These are phyloP conservation scores for Carterocephalus palaemon DNA, from an alignment of 2,888 invertebrate species.

Conservation along the genomic window DNA sequence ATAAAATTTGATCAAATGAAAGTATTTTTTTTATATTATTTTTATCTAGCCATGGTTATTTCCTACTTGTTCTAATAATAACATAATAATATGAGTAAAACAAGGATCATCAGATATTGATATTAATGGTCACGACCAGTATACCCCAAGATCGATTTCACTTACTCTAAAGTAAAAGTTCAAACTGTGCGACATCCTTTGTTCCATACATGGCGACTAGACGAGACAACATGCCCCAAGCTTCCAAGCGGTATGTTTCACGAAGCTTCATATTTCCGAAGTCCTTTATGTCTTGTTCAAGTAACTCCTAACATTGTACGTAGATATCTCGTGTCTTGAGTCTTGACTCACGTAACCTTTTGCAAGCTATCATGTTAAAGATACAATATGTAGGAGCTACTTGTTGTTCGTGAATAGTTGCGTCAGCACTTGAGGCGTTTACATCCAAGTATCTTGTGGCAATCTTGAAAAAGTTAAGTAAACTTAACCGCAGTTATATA, in stretches of 20 bases:
- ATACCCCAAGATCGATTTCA: too few species aligned
- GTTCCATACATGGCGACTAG: slow-evolving; percentile 11
- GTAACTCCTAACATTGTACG: slow-evolving; percentile 13
- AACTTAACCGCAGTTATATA: too few species aligned
- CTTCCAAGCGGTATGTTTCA: slow-evolving; percentile 16
- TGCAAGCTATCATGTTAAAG: slow-evolving; percentile 14
- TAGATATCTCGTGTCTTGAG: slow-evolving; percentile 17
- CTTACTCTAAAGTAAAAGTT: slow-evolving; percentile 7
- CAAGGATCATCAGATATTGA: too few species aligned
- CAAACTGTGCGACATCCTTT: slow-evolving; percentile 9
- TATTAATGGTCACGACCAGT: too few species aligned
- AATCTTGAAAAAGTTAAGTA: too few species aligned
- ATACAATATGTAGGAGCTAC: slow-evolving; percentile 12
- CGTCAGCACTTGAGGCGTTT: too few species aligned
- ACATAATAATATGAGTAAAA: too few species aligned
- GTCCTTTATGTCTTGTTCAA: slow-evolving; percentile 22
- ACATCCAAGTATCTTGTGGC: too few species aligned
- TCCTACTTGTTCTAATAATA: too few species aligned
- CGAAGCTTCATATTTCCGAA: slow-evolving; percentile 25
- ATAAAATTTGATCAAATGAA: too few species aligned
- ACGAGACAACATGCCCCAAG: slow-evolving; percentile 19
- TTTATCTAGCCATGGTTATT: too few species aligned
- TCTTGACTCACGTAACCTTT: slow-evolving; percentile 22
- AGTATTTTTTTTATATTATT: too few species aligned
- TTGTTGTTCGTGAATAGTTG: slow-evolving; percentile 6